Evolutionary conservation across 2,888 invertebrate species (phyloP), one percentile per base, ranked within the genome.

Genomic region (Eueremaeus valkanovi): DNA sequence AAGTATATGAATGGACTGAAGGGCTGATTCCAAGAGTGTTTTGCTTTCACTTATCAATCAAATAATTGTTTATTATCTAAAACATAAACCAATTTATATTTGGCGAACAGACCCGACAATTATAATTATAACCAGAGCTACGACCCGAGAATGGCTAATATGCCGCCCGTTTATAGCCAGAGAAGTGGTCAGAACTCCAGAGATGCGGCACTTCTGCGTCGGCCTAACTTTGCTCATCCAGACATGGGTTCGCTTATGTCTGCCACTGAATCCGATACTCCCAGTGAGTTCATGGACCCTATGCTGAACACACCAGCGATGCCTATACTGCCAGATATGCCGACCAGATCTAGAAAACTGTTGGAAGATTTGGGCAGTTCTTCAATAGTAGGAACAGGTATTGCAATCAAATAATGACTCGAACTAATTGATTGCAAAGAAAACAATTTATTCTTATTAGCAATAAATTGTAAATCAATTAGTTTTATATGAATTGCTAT

Each of bases 281-380:
- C 82, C 79, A 81, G 81, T 77, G 85, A 85, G 81, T 83, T 31
- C 16, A 55, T 68, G 40, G 78, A 78, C 40, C 66, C 70, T 16
- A 75, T 75, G 76, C 40, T 42, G 27, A 66, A 81, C 80, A 83
- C 84, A 8, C 86, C 86, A 18, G 86, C 87, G 24, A 87, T 87
- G 87, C 87, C 87, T 24, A 82, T 87, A 66, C 83, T 87, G 76
- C 86, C 86, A 63, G 87, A 87, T 81, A 86, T 87, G 83, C 86
- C 86, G 51, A 85, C 85, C 58, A 82, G 86, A 74, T 87, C 87
- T 33, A 81, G 87, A 77, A 86, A 86, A 79, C 81, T 85, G 66
- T 81, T 85, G 66, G 85, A 85, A 80, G 84, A 85, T 80, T 81
- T 85, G 76, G 84, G 84, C 66, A 83, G 83, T 76, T 82, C 83